Base-by-base conservation (phyloP, 2,888 invertebrate genomes). In the Agrotis ipsilon region DNA sequence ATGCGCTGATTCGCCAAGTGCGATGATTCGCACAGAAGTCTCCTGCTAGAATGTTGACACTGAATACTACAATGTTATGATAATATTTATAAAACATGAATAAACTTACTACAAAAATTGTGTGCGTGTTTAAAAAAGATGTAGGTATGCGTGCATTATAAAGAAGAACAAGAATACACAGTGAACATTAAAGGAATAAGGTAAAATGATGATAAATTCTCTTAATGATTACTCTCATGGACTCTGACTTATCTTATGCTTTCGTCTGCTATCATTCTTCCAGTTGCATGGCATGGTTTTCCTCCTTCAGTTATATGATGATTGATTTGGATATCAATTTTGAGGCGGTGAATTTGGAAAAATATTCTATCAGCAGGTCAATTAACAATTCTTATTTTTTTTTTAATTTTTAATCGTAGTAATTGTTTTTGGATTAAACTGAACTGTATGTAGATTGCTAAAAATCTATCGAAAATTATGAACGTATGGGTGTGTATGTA, bases 11-110 rank as follows among this genome's bases (percentile, higher is more conserved):
- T 87, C 79, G 77, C 45, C 75, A 66, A 78, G 65, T 73, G 72
- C 77, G 81, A 81, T 90, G 89, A 90, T 81, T 91, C 89, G 85
- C 80, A 86, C 72, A 83, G 83, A 87, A 83, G 81, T 84, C 84
- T 87, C 84, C 84, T 81, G 67, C 49, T 45, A 67, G 63, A 52
- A 83, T 90, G 89, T 89, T 89, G 88, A 87, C 73, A 86, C 69
- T 84, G 80, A 71, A n/a, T n/a, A n/a, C 73, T 73, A 73, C 80
- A 84, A 83, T 85, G 82, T 84, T 88, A 85, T 68, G 72, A 74
- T 63, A 77, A 85, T 88, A 84, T 90, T 90, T 87, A 88, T 65
- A 72, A 86, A 86, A 86, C 74, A 61, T 67, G 27, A 66, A 68
- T 67, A 45, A 51, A 49, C 13, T 54, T 45, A 59, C 57, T 57